Conservation (phyloP, 2,113 vertebrate genomes). For the Vulpes lagopus region DNA sequence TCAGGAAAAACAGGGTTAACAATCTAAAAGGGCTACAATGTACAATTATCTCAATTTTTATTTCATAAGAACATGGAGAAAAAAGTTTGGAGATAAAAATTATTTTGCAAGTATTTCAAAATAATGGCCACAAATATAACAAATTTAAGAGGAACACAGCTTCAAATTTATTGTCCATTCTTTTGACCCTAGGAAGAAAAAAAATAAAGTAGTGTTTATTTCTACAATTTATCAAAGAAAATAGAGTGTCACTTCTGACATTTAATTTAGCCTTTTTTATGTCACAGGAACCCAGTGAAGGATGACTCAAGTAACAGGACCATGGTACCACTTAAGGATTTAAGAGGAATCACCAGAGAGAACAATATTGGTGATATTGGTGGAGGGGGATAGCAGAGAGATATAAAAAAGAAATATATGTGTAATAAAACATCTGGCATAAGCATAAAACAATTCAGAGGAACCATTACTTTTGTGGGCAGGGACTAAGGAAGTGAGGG, state of each 20-base stretch:
- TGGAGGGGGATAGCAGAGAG: background rate
- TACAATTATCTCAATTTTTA: constrained; percentile 43
- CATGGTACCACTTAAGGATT: constrained; percentile 52
- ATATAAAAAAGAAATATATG: constrained; percentile 59
- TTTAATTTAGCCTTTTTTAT: constrained; percentile 72
- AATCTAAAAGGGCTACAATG: background rate
- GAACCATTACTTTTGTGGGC: background rate
- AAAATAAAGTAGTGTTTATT: constrained; percentile 57
- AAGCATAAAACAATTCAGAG: background rate
- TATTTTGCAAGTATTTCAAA: constrained; percentile 59
- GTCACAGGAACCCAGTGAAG: constrained; percentile 19
- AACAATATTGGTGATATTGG: constrained; percentile 11
- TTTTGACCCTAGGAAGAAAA: constrained; percentile 57
- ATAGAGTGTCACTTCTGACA: constrained; percentile 64
- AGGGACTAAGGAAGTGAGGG: background rate
- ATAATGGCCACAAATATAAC: constrained; percentile 3
- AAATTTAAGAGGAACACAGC: background rate
- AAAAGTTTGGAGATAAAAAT: constrained; percentile 41
- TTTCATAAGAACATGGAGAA: constrained; percentile 17
- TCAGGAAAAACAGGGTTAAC: background rate
- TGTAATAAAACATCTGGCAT: constrained; percentile 43
- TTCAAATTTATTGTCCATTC: constrained; percentile 16
- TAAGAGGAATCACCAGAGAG: constrained; percentile 36
- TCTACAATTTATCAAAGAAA: constrained; percentile 72
- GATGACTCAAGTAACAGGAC: constrained; percentile 46